Evolutionary conservation across 1,140 invertebrate species (phyloP).

Genomic region (Meloidogyne hapla): DNA sequence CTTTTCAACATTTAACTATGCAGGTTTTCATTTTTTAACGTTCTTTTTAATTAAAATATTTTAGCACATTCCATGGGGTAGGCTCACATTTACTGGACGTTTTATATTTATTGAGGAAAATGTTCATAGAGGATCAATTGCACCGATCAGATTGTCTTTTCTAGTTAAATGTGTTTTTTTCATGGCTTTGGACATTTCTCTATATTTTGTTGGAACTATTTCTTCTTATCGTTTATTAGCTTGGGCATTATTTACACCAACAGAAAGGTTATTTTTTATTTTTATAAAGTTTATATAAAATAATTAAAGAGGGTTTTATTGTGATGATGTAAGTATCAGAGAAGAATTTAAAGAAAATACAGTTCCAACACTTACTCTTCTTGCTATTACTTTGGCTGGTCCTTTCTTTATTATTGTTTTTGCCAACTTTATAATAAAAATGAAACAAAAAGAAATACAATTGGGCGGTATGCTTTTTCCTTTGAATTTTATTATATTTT

Average conservation of each 20-base stretch:
- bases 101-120: background rate
- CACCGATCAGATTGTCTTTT: background rate
- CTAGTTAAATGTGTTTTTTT: conserved; percentile 8
- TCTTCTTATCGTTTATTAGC: conserved; percentile 7
- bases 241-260: conserved; percentile 23
- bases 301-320: conserved; percentile 35
- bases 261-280: conserved; percentile 8
- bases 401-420: conserved; percentile 32
- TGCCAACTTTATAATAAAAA: conserved; percentile 19
- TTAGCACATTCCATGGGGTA: conserved; percentile 20
- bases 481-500: background rate
- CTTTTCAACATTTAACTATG: background rate
- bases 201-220: conserved; percentile 9
- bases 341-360: conserved; percentile 35
- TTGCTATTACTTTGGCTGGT: conserved; percentile 18
- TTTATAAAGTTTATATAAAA: background rate
- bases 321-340: conserved; percentile 33
- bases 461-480: background rate
- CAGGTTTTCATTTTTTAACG: conserved; percentile 14
- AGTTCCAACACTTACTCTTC: conserved; percentile 26
- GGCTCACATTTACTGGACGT: conserved; percentile 13
- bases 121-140: background rate
- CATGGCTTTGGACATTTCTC: conserved; percentile 29
- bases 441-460: background rate
- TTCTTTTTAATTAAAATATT: conserved; percentile 1